Percentiles rank a stretch among this genome's conserved stretches.
Conservation (phyloP, 2,888 invertebrate species). For the Lasioglossum malachurum region DNA sequence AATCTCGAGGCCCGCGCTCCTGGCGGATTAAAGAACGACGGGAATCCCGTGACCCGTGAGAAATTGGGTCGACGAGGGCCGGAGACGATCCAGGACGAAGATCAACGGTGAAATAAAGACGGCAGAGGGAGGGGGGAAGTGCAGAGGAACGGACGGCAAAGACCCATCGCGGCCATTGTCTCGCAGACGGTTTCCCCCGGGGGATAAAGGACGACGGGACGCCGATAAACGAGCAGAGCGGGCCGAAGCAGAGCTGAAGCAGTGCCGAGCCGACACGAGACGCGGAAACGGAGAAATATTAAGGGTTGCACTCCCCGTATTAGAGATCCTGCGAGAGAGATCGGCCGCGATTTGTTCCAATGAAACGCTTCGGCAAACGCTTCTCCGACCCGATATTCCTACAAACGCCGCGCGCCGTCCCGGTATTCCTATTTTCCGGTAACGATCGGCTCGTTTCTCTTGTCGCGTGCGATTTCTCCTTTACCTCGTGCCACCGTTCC, state of each 20-base stretch:
- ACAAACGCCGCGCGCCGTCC: background rate
- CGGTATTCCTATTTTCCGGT: conserved; percentile 46
- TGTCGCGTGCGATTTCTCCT: conserved; percentile 16
- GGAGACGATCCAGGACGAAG: background rate
- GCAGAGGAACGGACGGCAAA: background rate
- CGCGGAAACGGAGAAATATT: conserved; percentile 70
- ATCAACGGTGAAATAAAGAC: conserved; percentile 14
- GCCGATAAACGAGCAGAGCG: conserved; percentile 23
- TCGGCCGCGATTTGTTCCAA: conserved; percentile 64
- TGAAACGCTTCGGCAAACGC: conserved; percentile 53
- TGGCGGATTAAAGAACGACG: conserved; percentile 5
- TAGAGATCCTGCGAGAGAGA: conserved; percentile 59
- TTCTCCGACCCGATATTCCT: conserved; percentile 12
- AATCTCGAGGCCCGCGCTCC: background rate
- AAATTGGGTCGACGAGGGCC: conserved; percentile 5
- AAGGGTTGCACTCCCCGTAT: conserved; percentile 72
- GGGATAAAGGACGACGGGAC: conserved; percentile 27
- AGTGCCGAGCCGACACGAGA: background rate
- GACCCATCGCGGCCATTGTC: conserved; percentile 51
- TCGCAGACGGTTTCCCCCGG: conserved; percentile 16
- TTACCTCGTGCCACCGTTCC: background rate
- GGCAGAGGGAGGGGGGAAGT: background rate
- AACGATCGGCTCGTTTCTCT: conserved; percentile 60
- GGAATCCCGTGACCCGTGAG: conserved; percentile 25
- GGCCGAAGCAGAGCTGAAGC: background rate